A percentile compares a stretch with the other conserved stretches of the same genome.
These are phyloP conservation scores for Alethe castanea DNA, from an alignment of 2,113 vertebrate species.

Conservation along the genomic window DNA sequence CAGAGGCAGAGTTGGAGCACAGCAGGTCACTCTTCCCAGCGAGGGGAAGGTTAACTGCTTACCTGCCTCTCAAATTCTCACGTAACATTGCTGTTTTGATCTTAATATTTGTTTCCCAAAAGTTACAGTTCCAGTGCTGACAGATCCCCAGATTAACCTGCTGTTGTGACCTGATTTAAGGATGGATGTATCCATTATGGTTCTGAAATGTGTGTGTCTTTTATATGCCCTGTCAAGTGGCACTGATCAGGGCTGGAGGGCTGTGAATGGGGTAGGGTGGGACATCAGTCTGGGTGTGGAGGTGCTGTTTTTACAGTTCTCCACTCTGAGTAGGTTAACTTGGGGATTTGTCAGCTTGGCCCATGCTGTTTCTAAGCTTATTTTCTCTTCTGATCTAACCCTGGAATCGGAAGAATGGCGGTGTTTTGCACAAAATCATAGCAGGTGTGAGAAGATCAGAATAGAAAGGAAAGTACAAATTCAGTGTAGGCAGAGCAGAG, in stretches of 20 bases:
- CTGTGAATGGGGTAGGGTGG: neutral
- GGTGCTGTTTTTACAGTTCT: neutral
- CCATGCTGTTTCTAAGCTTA: neutral
- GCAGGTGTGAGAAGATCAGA: neutral
- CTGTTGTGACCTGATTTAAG: neutral
- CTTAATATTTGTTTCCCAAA: neutral
- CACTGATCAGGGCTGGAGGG: neutral
- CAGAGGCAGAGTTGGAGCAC: neutral
- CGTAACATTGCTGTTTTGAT: neutral
- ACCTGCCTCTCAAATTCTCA: neutral
- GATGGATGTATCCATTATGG: accelerated
- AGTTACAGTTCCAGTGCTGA: neutral
- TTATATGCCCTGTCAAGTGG: neutral
- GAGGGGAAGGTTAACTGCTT: neutral
- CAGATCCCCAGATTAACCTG: neutral
- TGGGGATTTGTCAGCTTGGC: neutral
- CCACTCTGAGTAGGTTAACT: neutral
- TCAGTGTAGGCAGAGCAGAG: neutral
- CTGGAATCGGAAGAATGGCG: neutral
- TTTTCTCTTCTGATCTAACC: neutral
- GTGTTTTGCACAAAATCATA: neutral
- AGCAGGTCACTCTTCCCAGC: accelerated
- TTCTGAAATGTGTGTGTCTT: neutral
- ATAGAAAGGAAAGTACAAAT: neutral
- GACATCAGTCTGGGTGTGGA: neutral